These are phyloP conservation scores for Tridacna crocea DNA, from an alignment of 2,888 invertebrate genomes.

Conservation along the genomic window DNA sequence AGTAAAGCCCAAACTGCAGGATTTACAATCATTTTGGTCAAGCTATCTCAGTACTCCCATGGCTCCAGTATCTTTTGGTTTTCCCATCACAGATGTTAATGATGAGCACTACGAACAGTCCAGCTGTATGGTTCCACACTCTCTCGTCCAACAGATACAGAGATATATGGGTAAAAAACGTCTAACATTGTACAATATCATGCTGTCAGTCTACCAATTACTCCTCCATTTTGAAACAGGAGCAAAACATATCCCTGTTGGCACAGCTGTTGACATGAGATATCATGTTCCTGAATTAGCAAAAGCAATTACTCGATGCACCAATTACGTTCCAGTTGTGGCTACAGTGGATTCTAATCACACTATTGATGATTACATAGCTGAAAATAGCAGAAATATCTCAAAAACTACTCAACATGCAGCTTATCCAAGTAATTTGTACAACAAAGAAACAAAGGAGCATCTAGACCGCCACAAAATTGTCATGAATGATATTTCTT, in stretches of 20 bases:
- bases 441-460: conserved; percentile 22
- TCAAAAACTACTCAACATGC: conserved; percentile 39
- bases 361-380: conserved; percentile 27
- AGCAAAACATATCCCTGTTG: conserved; percentile 32
- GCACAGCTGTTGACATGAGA: conserved; percentile 50
- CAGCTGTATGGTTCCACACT: conserved; percentile 32
- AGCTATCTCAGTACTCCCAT: conserved; percentile 30
- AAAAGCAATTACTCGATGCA: conserved; percentile 38
- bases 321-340: conserved; percentile 45
- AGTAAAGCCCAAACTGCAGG: conserved; percentile 33
- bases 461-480: conserved; percentile 40
- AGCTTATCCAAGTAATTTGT: conserved; percentile 40
- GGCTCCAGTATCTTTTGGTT: conserved; percentile 32
- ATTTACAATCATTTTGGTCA: conserved; percentile 37
- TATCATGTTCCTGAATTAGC: conserved; percentile 45
- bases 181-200: conserved; percentile 37
- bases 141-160: conserved; percentile 21
- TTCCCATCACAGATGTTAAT: neutral
- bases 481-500: conserved; percentile 47
- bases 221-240: conserved; percentile 29
- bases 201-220: conserved; percentile 38
- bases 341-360: conserved; percentile 20
- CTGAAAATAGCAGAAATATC: conserved; percentile 28
- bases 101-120: conserved; percentile 24
- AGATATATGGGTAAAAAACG: conserved; percentile 21